Percentiles rank a stretch among this genome's conserved stretches.
Evolutionary conservation across 2,113 vertebrate genomes (phyloP).

Genomic region (Brienomyrus longianalis): DNA sequence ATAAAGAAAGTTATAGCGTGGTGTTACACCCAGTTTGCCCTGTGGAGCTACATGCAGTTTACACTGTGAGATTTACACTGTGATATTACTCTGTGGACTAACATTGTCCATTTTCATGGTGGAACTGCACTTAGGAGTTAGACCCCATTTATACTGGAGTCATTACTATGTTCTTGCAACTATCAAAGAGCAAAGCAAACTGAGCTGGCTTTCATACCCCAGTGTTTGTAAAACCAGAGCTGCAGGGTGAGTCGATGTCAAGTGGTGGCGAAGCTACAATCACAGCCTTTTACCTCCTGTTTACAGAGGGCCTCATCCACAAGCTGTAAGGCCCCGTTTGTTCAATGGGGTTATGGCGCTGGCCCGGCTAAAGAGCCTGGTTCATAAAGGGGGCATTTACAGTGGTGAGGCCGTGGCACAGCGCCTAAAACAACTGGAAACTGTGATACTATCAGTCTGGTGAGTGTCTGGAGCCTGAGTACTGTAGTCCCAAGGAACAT

Average conservation of each 20-base stretch:
- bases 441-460: constrained; percentile 7
- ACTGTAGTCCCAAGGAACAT: neutral
- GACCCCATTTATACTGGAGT: neutral
- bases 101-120: neutral
- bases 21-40: neutral
- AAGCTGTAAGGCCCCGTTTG: neutral
- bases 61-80: neutral
- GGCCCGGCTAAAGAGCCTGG: neutral
- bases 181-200: constrained; percentile 4
- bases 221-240: constrained; percentile 7
- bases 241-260: constrained; percentile 1
- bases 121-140: neutral
- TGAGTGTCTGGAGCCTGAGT: neutral
- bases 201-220: neutral
- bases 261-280: neutral
- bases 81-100: neutral
- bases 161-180: neutral
- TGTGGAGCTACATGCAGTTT: neutral
- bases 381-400: constrained; percentile 19
- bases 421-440: constrained; percentile 19
- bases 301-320: constrained; percentile 8
- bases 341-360: neutral
- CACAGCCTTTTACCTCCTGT: constrained; percentile 3
- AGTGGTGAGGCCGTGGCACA: neutral
- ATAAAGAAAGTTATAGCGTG: neutral